Evolutionary conservation across 1,140 invertebrate genomes (phyloP).

Genomic region (Plutomurus gul): DNA sequence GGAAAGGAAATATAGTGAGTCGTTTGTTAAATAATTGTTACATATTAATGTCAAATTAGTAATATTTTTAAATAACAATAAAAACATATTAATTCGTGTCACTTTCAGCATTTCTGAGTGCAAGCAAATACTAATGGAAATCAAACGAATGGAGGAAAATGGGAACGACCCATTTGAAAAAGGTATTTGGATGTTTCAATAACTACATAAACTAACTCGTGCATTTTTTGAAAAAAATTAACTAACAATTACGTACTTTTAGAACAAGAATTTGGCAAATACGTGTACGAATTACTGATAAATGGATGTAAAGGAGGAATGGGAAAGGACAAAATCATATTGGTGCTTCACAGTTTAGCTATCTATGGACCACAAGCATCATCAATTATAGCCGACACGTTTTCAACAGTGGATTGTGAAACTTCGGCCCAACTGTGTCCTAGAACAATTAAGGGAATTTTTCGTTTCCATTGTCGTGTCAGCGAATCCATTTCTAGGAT

Average conservation of each 20-base stretch:
- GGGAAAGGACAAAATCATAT: constrained; percentile 71
- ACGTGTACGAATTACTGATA: constrained; percentile 64
- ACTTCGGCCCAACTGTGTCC: not conserved
- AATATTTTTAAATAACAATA: not conserved
- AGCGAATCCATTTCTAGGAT: constrained; percentile 11
- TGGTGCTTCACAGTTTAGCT: constrained; percentile 69
- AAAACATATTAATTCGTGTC: not conserved
- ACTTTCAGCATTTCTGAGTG: constrained; percentile 11
- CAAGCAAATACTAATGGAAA: not conserved
- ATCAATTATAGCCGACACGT: constrained; percentile 75
- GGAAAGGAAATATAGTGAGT: constrained; percentile 71
- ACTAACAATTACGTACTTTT: not conserved
- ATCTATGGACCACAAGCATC: constrained; percentile 72
- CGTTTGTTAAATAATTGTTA: constrained; percentile 22
- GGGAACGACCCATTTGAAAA: not conserved
- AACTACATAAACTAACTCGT: no score
- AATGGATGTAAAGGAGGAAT: constrained; percentile 70
- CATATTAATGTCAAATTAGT: not conserved
- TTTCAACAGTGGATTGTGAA: constrained; percentile 68
- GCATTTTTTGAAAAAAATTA: not conserved
- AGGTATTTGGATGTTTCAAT: no score
- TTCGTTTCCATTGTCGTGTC: not conserved
- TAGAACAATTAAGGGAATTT: not conserved
- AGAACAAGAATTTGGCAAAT: not conserved
- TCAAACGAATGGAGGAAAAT: not conserved